Conservation (phyloP, 2,797 vertebrate species). For the Alectoris magna region DNA sequence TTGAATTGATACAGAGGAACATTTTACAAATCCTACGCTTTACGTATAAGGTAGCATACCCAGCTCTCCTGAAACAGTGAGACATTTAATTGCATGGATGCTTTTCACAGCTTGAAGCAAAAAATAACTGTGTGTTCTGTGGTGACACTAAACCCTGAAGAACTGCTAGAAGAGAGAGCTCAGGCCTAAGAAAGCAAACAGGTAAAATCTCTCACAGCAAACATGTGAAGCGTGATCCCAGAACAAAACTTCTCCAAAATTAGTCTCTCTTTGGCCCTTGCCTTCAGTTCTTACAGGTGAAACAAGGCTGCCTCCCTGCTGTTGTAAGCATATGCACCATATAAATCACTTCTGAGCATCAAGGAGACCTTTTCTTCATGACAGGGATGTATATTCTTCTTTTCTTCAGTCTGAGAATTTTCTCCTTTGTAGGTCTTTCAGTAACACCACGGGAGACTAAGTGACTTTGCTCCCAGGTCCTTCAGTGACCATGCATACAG, state of each 20-base stretch:
- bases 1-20: not conserved
- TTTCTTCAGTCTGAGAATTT: constrained; percentile 57
- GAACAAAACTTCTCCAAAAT: not conserved
- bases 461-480: constrained; percentile 61
- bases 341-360: constrained; percentile 60
- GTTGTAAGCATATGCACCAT: constrained; percentile 47
- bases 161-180: not conserved
- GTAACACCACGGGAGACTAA: constrained; percentile 57
- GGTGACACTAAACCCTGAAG: not conserved
- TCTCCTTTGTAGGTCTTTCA: constrained; percentile 62
- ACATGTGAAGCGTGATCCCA: not conserved
- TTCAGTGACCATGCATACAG: not conserved
- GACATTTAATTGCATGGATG: not conserved
- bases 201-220: not conserved
- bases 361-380: constrained; percentile 51
- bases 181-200: not conserved
- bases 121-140: not conserved
- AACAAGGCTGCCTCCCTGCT: constrained; percentile 36
- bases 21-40: not conserved
- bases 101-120: not conserved
- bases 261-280: not conserved
- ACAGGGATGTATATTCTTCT: constrained; percentile 61
- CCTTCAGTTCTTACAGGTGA: constrained; percentile 45
- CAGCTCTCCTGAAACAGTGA: not conserved
- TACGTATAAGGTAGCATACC: not conserved